These are phyloP conservation scores for Molossus molossus DNA, from an alignment of 2,797 vertebrate genomes.

Conservation along the genomic window DNA sequence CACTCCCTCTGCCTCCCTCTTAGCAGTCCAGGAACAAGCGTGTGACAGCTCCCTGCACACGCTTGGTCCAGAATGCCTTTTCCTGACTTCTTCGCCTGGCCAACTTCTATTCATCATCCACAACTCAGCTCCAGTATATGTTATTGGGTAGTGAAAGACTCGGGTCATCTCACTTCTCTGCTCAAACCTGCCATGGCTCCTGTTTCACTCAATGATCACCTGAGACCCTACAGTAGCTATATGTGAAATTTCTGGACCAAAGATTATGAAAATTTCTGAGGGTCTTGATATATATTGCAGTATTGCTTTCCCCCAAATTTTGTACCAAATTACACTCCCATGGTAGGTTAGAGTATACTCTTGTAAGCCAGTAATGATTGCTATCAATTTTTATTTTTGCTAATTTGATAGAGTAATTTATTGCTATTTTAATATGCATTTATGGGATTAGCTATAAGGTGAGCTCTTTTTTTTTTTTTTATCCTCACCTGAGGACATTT, in stretches of 20 bases:
- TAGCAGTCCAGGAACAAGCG: neutral
- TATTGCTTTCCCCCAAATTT: conserved; percentile 5
- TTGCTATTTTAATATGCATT: neutral
- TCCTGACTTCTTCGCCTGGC: neutral
- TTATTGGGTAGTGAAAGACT: conserved; percentile 17
- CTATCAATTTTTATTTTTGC: neutral
- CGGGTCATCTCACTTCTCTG: neutral
- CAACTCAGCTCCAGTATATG: neutral
- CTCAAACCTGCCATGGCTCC: neutral
- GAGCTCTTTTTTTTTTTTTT: neutral
- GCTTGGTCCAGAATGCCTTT: neutral
- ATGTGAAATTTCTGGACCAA: conserved; percentile 28
- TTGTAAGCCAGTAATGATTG: neutral
- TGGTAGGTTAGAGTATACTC: neutral
- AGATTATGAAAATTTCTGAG: neutral
- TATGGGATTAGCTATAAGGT: conserved; percentile 37
- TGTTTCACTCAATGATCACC: neutral
- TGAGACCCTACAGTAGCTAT: neutral
- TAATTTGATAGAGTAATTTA: conserved; percentile 17
- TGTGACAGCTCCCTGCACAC: neutral
- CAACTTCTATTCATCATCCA: neutral
- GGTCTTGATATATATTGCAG: neutral
- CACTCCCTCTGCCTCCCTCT: neutral
- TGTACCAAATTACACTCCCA: neutral
- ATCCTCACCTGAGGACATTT: too few relatives aligned